A percentile compares a stretch with the other conserved stretches of the same genome.
Evolutionary conservation across 2,113 vertebrate species (phyloP).

Genomic region (Opisthocomus hoazin): DNA sequence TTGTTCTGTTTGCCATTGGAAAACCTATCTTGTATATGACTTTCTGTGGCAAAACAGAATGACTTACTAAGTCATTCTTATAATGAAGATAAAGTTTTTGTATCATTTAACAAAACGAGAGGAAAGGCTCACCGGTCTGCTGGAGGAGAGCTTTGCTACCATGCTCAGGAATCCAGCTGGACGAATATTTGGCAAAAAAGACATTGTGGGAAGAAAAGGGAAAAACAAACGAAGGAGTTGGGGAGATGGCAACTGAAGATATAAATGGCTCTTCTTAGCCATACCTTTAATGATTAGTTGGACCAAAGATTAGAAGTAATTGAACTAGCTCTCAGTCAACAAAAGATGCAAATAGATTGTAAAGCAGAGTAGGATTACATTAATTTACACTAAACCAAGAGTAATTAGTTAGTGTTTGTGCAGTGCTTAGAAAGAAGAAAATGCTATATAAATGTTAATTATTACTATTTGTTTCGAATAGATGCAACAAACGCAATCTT

Average conservation of each 20-base stretch:
- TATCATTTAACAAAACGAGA: not conserved
- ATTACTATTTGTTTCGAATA: constrained; percentile 23
- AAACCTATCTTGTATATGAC: not conserved
- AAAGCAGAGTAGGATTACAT: constrained; percentile 16
- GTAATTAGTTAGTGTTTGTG: constrained; percentile 34
- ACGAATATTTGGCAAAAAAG: not conserved
- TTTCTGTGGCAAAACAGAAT: not conserved
- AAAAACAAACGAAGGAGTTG: not conserved
- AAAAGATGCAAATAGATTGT: constrained; percentile 34
- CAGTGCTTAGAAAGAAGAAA: constrained; percentile 34
- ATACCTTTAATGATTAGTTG: constrained; percentile 21
- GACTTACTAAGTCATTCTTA: not conserved
- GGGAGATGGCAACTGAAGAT: not conserved
- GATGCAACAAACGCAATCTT: not conserved
- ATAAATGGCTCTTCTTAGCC: not conserved
- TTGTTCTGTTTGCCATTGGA: not conserved
- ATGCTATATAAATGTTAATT: constrained; percentile 2
- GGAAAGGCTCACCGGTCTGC: not conserved
- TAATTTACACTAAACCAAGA: constrained; percentile 25
- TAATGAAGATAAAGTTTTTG: not conserved
- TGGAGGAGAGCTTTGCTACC: not conserved
- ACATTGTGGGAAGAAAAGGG: not conserved
- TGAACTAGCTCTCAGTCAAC: constrained; percentile 28
- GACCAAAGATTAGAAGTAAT: constrained; percentile 32
- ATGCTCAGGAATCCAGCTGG: not conserved